phyloP scores from a whole-genome alignment of 2,113 vertebrate genomes.

The Poeciliopsis turrubarensis region DNA sequence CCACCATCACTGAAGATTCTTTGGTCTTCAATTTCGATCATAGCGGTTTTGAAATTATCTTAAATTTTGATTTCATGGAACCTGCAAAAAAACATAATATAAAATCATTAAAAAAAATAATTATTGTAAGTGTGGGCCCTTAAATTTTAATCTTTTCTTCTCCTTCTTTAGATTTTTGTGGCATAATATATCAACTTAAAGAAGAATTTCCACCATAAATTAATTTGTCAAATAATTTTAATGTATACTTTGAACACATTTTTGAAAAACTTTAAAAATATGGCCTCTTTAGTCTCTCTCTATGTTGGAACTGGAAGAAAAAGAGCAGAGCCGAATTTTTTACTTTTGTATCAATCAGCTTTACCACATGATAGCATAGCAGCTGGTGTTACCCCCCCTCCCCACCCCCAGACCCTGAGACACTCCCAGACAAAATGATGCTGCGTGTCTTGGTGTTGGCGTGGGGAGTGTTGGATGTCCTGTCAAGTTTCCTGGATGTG shows the following conservation, averaged over 20 bases:
- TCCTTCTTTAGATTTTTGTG: too few relatives aligned
- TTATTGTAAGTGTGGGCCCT: too few relatives aligned
- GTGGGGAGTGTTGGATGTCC: slow-evolving; percentile 50
- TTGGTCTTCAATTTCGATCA: too few relatives aligned
- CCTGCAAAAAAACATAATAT: too few relatives aligned
- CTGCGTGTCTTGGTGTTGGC: slow-evolving; percentile 28
- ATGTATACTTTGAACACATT: background rate
- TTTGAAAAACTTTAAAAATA: background rate
- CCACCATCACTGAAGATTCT: too few relatives aligned
- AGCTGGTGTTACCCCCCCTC: background rate
- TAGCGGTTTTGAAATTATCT: too few relatives aligned
- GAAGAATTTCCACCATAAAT: too few relatives aligned
- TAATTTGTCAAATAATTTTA: too few relatives aligned
- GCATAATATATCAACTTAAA: too few relatives aligned
- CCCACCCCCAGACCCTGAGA: slow-evolving; percentile 11
- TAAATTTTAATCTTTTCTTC: too few relatives aligned
- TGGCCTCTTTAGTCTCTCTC: background rate
- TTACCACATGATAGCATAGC: slow-evolving; percentile 51
- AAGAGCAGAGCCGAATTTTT: background rate
- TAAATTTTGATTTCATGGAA: too few relatives aligned
- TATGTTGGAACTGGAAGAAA: background rate
- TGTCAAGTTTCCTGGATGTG: slow-evolving; percentile 65
- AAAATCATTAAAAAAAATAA: too few relatives aligned
- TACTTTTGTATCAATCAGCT: slow-evolving; percentile 7
- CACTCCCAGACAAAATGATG: slow-evolving; percentile 9